Evolutionary conservation across 2,888 invertebrate species (phyloP).

Genomic region (Alcis repandata): DNA sequence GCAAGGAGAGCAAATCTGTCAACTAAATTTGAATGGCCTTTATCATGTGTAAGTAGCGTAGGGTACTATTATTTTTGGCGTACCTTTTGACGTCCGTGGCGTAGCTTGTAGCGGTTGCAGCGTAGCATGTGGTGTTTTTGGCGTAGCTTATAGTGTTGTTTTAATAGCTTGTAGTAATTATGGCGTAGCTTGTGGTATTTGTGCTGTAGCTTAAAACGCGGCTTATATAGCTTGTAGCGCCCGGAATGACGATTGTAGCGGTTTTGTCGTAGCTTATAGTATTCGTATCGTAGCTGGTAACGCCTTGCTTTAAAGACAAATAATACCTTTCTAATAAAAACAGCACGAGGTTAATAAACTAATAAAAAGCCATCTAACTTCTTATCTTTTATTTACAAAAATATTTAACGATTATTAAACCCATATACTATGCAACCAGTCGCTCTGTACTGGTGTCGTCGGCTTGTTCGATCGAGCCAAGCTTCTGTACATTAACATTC

Average conservation of each 20-base stretch:
- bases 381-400: neutral
- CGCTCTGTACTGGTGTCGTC: neutral
- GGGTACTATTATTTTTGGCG: too few species aligned
- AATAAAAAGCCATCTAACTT: neutral
- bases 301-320: neutral
- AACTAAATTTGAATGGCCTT: too few species aligned
- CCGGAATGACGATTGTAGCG: neutral
- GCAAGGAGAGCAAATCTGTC: too few species aligned
- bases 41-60: too few species aligned
- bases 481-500: constrained; percentile 22
- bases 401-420: neutral
- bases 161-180: too few species aligned
- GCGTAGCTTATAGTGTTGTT: neutral
- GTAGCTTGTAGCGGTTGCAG: neutral
- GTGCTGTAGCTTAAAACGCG: too few species aligned
- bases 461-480: neutral
- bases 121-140: neutral
- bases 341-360: neutral
- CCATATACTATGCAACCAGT: neutral
- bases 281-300: neutral
- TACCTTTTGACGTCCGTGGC: too few species aligned
- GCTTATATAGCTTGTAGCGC: neutral
- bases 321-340: neutral
- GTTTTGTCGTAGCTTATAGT: neutral
- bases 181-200: too few species aligned